Conservation (phyloP, 1,140 invertebrate species). For the Apis florea region DNA sequence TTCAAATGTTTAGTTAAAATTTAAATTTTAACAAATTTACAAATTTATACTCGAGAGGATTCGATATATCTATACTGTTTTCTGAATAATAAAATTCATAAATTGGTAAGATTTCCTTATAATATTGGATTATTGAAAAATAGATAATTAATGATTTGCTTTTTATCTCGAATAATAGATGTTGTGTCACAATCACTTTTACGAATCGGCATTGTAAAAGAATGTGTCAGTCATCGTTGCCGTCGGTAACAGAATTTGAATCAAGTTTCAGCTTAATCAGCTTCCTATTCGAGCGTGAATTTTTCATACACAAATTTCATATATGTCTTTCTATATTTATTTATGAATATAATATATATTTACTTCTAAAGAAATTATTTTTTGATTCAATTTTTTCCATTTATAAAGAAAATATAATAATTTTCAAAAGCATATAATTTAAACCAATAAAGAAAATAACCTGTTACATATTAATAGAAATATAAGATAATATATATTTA, state of each 20-base stretch:
- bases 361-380: neutral
- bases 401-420: neutral
- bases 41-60: constrained; percentile 40
- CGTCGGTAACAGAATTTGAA: neutral
- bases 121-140: constrained; percentile 24
- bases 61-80: neutral
- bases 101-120: constrained; percentile 29
- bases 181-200: neutral
- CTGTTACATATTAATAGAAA: too few species aligned
- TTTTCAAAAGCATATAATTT: neutral
- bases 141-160: constrained; percentile 29
- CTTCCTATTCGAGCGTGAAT: neutral
- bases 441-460: too few species aligned
- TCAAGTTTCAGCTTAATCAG: constrained; percentile 24
- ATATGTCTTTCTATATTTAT: neutral
- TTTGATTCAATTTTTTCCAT: neutral
- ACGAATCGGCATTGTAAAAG: neutral
- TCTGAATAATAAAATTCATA: constrained; percentile 12
- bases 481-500: too few species aligned
- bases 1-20: neutral
- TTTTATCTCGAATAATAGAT: neutral
- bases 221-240: neutral
- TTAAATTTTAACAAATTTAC: constrained; percentile 7
- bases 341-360: neutral
- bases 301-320: neutral